These are phyloP conservation scores for Crotalus tigris DNA, from an alignment of 2,113 vertebrate genomes.

Conservation along the genomic window DNA sequence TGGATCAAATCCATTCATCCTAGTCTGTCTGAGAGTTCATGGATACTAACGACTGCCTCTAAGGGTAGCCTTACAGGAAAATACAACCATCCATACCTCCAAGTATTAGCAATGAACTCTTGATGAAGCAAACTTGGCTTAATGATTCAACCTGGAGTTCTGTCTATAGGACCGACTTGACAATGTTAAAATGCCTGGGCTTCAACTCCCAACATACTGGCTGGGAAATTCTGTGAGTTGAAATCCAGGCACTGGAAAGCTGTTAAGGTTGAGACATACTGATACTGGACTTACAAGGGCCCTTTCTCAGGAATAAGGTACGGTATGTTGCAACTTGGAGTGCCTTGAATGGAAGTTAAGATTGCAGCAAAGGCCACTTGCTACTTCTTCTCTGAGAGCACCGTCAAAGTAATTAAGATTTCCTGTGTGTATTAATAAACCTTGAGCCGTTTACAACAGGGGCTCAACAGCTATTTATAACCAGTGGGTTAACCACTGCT, in stretches of 20 bases:
- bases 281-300: too few relatives aligned
- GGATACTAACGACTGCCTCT: neutral
- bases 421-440: neutral
- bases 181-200: neutral
- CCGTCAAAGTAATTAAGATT: neutral
- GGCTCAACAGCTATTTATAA: conserved; percentile 25
- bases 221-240: too few relatives aligned
- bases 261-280: too few relatives aligned
- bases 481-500: neutral
- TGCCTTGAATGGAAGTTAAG: neutral
- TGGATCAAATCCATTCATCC: neutral
- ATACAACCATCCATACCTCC: neutral
- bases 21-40: neutral
- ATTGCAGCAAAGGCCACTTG: neutral
- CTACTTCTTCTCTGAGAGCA: neutral
- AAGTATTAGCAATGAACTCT: neutral
- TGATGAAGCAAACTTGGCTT: too few relatives aligned
- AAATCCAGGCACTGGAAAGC: too few relatives aligned
- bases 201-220: neutral
- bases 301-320: neutral
- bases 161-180: neutral
- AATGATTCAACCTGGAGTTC: neutral
- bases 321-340: neutral
- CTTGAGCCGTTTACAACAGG: neutral
- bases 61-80: neutral